These are phyloP conservation scores for Dynastes maya DNA, from an alignment of 2,888 invertebrate species.

Conservation along the genomic window DNA sequence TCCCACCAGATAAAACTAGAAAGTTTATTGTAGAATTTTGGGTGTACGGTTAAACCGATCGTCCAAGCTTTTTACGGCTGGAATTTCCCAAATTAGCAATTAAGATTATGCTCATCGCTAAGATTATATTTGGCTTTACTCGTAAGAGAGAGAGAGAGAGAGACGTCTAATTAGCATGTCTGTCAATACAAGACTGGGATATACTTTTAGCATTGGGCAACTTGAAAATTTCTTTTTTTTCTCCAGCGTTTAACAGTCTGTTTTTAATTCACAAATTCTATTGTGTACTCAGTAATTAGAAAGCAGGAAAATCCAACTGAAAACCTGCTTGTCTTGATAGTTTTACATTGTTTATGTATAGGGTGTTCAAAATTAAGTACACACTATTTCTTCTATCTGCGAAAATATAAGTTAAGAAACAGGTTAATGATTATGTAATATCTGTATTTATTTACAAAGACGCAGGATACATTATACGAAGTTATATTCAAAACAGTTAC, in stretches of 20 bases:
- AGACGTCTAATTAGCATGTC: neutral
- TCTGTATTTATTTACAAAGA: too few species aligned
- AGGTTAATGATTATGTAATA: too few species aligned
- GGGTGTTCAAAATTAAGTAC: neutral
- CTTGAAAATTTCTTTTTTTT: conserved; percentile 19
- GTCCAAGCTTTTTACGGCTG: conserved; percentile 9
- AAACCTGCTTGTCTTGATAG: neutral
- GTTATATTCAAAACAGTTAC: too few species aligned
- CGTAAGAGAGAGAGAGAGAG: neutral
- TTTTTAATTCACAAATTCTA: neutral
- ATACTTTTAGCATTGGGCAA: neutral
- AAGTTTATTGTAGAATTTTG: conserved; percentile 29
- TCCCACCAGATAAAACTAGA: conserved; percentile 34
- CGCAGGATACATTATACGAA: too few species aligned
- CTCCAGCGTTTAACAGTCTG: neutral
- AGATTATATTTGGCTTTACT: conserved; percentile 10
- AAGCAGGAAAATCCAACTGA: conserved; percentile 26
- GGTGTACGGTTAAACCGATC: neutral
- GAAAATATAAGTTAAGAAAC: too few species aligned
- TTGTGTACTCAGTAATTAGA: conserved; percentile 21
- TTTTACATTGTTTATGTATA: neutral
- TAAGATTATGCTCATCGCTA: conserved; percentile 24
- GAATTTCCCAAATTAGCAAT: conserved; percentile 40
- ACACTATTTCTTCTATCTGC: too few species aligned
- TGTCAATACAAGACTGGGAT: neutral